phyloP scores from a whole-genome alignment of 2,113 vertebrate genomes.

The Lepus timidus region DNA sequence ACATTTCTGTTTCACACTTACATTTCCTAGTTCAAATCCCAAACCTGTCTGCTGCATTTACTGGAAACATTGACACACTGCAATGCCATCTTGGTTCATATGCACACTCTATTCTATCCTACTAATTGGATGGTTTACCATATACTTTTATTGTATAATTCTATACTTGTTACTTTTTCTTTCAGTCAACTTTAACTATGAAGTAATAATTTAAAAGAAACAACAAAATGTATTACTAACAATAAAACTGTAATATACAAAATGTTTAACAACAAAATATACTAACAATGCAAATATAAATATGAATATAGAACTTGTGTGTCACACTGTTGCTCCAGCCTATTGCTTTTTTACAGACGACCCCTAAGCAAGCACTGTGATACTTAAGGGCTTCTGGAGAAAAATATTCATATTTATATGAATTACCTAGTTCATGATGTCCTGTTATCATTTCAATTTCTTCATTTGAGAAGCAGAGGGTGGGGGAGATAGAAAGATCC shows the following conservation, averaged over 20 bases:
- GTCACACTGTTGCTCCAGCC: not conserved
- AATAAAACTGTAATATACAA: not conserved
- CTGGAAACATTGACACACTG: not conserved
- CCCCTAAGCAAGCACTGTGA: accelerated
- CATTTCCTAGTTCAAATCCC: not conserved
- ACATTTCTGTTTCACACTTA: slow-evolving; percentile 7
- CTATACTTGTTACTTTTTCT: not conserved
- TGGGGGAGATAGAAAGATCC: no score
- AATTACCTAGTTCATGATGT: not conserved
- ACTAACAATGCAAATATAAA: not conserved
- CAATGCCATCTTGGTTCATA: not conserved
- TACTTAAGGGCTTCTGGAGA: not conserved
- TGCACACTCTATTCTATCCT: not conserved
- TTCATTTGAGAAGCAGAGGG: no score
- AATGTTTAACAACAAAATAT: not conserved
- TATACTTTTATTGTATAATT: no score
- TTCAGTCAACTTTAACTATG: not conserved
- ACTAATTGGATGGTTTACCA: not conserved
- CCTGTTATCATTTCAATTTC: not conserved
- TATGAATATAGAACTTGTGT: not conserved
- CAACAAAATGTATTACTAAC: not conserved
- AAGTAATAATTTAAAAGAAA: not conserved
- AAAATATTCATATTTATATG: not conserved
- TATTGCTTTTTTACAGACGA: not conserved
- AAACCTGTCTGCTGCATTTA: not conserved